Base-by-base conservation (phyloP, 2,113 vertebrate species). In the Rhadina sibilatrix region DNA sequence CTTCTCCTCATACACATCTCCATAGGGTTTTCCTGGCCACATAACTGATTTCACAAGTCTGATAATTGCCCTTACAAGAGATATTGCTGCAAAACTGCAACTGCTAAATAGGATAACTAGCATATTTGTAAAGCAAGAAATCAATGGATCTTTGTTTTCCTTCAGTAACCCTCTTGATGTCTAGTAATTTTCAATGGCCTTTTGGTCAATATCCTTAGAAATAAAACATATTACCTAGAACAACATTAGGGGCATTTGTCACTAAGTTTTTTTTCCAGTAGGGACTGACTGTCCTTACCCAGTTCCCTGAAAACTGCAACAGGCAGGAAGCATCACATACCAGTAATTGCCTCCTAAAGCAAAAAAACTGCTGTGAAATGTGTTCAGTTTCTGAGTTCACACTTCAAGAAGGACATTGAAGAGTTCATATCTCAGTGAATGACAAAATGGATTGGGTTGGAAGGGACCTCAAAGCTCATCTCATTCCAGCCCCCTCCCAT, bases 71-170 rank as follows among this genome's bases (percentile, higher is more conserved):
- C 56, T 93, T 57, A 83, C 49, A 81, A 86, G 56, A 95, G 83
- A 83, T 66, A 80, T 5, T 6, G 9, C 59, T 54, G 66, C 42
- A 94, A 88, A 96, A 52, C 30, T 44, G 78, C 27, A 46, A 42
- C 49, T 84, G 84, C 93, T 94, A 94, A 94, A 54, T 7, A 89
- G 94, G 70, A 94, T 90, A 84, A 93, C 66, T 28, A 63, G 64
- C 63, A 59, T 89, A 65, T 71, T 88, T 92, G 42, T 81, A 89
- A 86, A 94, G 71, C 31, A 77, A 93, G 72, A 92, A 94, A 96
- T 96, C 95, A 78, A 94, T 92, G 71, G 72, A 63, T 70, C 82
- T 91, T 81, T 47, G 56, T 91, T 95, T 91, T 79, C 75, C 56
- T 71, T 70, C 83, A 56, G 88, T 80, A 60, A 79, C 52, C 88